These are phyloP conservation scores for Channa argus DNA, from an alignment of 2,113 vertebrate genomes.

Conservation along the genomic window DNA sequence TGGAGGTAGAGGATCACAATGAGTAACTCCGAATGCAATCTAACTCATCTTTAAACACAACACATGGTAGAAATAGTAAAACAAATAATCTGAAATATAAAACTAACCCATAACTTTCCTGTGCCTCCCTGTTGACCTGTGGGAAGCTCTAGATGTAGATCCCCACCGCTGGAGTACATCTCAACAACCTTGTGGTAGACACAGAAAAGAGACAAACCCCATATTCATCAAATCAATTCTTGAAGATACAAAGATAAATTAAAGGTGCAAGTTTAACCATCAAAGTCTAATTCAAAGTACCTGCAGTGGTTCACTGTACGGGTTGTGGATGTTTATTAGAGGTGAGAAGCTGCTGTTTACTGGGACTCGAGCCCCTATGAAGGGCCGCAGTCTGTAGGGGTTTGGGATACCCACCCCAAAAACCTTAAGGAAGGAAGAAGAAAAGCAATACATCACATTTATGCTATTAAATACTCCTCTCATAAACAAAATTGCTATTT, in stretches of 20 bases:
- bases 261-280: not conserved
- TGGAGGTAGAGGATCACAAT: conserved; percentile 58
- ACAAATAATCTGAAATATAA: not conserved
- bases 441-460: not conserved
- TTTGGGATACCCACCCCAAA: conserved; percentile 98
- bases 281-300: conserved; percentile 63
- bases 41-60: not conserved
- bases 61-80: not conserved
- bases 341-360: conserved; percentile 99
- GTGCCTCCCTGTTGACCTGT: conserved; percentile 96
- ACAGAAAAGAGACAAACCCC: conserved; percentile 3
- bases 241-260: not conserved
- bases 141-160: conserved; percentile 97
- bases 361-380: conserved; percentile 96
- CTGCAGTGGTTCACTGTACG: conserved; percentile 97
- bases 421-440: conserved; percentile 82
- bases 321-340: conserved; percentile 97
- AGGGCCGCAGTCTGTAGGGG: conserved; percentile 95
- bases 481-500: not conserved
- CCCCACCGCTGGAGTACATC: conserved; percentile 98
- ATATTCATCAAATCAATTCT: not conserved
- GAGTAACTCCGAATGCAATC: not conserved
- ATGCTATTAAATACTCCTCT: no score
- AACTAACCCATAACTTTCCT: conserved; percentile 93
- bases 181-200: conserved; percentile 89